Evolutionary conservation across 2,888 invertebrate genomes (phyloP).

Genomic region (Acheta domesticus): DNA sequence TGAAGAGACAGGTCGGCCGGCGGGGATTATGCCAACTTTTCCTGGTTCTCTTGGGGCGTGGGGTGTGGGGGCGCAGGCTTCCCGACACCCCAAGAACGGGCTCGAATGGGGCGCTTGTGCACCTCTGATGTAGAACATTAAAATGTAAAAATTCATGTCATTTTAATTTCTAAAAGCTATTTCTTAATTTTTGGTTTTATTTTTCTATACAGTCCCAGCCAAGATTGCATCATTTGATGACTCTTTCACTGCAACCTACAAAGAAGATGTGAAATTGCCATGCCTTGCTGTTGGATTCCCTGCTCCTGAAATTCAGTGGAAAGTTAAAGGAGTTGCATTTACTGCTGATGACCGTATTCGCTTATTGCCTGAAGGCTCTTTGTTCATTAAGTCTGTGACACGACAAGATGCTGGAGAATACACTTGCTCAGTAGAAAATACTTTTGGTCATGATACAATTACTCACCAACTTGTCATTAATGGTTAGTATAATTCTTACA

Average conservation of each 20-base stretch:
- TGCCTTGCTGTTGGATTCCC: conserved; percentile 91
- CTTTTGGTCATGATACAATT: conserved; percentile 87
- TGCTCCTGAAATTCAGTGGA: conserved; percentile 85
- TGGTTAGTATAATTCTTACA: conserved; percentile 50
- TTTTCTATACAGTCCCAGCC: conserved; percentile 69
- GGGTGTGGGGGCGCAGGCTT: too few species aligned
- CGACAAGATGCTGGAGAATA: conserved; percentile 92
- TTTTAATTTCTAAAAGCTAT: too few species aligned
- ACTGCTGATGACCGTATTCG: conserved; percentile 78
- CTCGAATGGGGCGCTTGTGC: too few species aligned
- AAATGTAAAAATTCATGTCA: too few species aligned
- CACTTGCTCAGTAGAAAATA: conserved; percentile 88
- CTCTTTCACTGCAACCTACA: conserved; percentile 86
- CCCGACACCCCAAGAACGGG: too few species aligned
- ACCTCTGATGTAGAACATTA: too few species aligned
- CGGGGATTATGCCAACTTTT: too few species aligned
- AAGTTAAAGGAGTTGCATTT: conserved; percentile 74
- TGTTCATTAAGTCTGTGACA: conserved; percentile 85
- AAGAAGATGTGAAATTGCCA: conserved; percentile 86
- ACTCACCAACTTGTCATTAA: conserved; percentile 85
- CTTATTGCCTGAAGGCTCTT: conserved; percentile 82
- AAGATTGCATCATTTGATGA: conserved; percentile 94
- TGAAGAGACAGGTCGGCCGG: too few species aligned
- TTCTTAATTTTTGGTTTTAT: too few species aligned
- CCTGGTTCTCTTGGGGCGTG: too few species aligned